These are phyloP conservation scores for Bryconaethiops microstoma DNA, from an alignment of 2,797 vertebrate genomes.

Conservation along the genomic window DNA sequence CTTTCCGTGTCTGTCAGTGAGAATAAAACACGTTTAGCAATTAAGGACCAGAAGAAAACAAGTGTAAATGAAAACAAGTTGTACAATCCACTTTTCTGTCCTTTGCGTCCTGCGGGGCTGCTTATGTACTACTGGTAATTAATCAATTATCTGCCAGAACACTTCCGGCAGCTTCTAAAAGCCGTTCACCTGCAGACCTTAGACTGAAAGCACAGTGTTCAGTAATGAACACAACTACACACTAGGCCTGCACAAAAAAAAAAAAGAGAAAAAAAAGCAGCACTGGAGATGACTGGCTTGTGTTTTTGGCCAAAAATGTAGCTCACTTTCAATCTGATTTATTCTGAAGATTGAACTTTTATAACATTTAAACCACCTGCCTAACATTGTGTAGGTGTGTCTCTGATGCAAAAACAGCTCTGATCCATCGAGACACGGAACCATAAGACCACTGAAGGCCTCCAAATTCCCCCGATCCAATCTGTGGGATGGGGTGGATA, in stretches of 20 bases:
- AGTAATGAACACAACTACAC: neutral
- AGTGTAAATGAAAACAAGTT: neutral
- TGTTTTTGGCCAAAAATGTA: too few relatives aligned
- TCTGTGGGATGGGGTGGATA: too few relatives aligned
- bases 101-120: neutral
- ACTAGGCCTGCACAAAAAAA: neutral
- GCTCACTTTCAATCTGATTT: too few relatives aligned
- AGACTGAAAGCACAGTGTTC: neutral
- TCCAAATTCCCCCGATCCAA: too few relatives aligned
- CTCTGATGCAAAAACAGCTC: too few relatives aligned
- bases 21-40: neutral
- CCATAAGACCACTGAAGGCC: too few relatives aligned
- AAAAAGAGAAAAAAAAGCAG: neutral
- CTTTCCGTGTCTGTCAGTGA: neutral
- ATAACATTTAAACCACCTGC: too few relatives aligned
- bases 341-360: too few relatives aligned
- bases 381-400: too few relatives aligned
- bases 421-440: too few relatives aligned
- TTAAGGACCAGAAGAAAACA: neutral
- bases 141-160: neutral
- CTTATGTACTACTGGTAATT: neutral
- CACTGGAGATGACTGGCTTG: too few relatives aligned
- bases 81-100: neutral
- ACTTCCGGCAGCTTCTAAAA: neutral
- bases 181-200: slow-evolving; percentile 7